These are phyloP conservation scores for Sminthurides aquaticus DNA, from an alignment of 2,888 invertebrate genomes.

Conservation along the genomic window DNA sequence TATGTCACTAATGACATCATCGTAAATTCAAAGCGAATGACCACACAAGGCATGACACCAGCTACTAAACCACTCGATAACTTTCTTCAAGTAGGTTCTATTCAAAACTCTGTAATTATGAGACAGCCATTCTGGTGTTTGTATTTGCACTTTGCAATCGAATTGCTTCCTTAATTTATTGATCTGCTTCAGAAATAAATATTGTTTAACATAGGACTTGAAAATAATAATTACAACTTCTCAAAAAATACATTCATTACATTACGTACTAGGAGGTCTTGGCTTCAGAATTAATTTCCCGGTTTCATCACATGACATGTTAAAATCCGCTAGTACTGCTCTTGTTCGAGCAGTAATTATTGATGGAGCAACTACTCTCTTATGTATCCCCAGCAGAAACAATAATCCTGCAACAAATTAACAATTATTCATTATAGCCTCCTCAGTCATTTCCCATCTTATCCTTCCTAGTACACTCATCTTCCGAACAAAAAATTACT, in stretches of 20 bases:
- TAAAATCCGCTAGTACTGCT: constrained; percentile 84
- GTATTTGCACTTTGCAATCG: too few relatives aligned
- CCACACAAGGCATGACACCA: too few relatives aligned
- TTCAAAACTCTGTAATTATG: too few relatives aligned
- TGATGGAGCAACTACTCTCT: constrained; percentile 90
- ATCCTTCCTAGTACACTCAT: not conserved
- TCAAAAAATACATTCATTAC: not conserved
- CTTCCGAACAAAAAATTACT: constrained; percentile 1
- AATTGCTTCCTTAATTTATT: too few relatives aligned
- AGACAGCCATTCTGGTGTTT: too few relatives aligned
- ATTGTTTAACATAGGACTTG: too few relatives aligned
- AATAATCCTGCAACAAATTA: constrained; percentile 60
- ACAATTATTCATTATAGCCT: not conserved
- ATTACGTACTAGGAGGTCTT: constrained; percentile 54
- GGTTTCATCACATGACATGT: constrained; percentile 97
- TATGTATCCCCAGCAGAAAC: constrained; percentile 87
- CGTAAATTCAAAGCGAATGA: too few relatives aligned
- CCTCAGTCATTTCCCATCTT: not conserved
- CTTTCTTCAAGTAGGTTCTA: too few relatives aligned
- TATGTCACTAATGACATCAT: too few relatives aligned
- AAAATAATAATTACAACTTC: not conserved
- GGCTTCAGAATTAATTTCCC: constrained; percentile 92
- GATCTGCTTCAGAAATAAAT: too few relatives aligned
- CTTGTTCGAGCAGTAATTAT: constrained; percentile 88
- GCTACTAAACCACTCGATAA: too few relatives aligned